Base-by-base conservation (phyloP, 2,113 vertebrate genomes). In the Eptesicus fuscus region DNA sequence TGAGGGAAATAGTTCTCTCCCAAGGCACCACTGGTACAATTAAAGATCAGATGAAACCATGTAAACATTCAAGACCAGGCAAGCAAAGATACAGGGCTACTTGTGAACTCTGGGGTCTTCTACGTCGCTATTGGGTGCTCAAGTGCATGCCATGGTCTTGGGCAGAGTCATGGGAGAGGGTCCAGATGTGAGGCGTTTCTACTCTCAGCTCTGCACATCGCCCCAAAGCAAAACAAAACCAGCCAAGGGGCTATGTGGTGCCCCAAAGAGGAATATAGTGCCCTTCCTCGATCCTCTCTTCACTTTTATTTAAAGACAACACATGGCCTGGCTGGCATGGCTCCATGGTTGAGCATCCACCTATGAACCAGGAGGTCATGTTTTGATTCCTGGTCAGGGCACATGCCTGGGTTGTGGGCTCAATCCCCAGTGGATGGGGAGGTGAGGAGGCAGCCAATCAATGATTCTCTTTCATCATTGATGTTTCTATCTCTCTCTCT, bases 261-360 rank as follows among this genome's bases (percentile, higher is more conserved):
- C 96, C 96, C 82, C 71, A n/a, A 76, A 84, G 77, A 85, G 88
- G 63, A 77, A 74, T 1, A 47, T 1, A 25, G 61, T 79, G 90
- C 88, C 96, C 88, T 93, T 25, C 73, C 18, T 2, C 5, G n/a
- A 95, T 85, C 90, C 95, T 67, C 59, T 51, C n/a, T n/a, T 85
- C 49, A 11, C 53, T 79, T 83, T 76, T 77, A 49, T 23, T 77
- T 80, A 87, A 84, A 84, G 95, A 40, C 77, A 82, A 90, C 93
- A 96, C 79, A 70, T 76, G 93, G 59, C 25, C 59, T 10, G 1
- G 59, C 59, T 11, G 25, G 59, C 25, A 4, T 61, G 59, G 59
- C 59, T 61, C 8, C 4, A 1, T 28, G 59, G 59, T 61, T 61
- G 59, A 61, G 25, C 59, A 61, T 61, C 23, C 9, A 61, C 56